Percentiles rank a stretch among this genome's conserved stretches.
Conservation (phyloP, 1,140 invertebrate genomes). For the Platorchestia sp. region DNA sequence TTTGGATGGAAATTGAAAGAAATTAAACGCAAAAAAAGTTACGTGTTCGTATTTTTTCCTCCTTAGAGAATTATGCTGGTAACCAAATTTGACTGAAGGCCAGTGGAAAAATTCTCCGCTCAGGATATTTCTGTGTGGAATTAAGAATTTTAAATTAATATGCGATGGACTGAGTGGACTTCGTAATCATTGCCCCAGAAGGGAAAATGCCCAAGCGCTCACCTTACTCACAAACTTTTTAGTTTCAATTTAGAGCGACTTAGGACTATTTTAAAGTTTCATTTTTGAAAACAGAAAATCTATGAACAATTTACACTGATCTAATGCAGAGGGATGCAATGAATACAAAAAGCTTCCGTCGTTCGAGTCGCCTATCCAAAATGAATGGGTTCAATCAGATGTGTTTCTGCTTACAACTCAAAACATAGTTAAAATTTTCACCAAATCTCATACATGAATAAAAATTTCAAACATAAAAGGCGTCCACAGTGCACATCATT, state of each 20-base stretch:
- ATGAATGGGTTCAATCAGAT: background rate
- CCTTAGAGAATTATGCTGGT: background rate
- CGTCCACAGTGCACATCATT: background rate
- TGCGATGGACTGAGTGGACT: background rate
- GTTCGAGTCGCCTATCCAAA: background rate
- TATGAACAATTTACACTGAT: background rate
- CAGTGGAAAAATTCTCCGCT: background rate
- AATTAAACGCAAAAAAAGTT: background rate
- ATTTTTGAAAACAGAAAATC: background rate
- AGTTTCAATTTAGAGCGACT: background rate
- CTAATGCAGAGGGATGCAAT: background rate
- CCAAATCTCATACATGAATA: background rate
- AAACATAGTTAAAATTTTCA: background rate
- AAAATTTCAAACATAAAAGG: background rate
- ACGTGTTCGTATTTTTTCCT: background rate
- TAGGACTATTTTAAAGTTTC: background rate
- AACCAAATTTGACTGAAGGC: background rate
- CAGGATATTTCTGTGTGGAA: background rate
- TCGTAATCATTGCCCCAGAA: background rate
- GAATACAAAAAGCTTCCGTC: background rate
- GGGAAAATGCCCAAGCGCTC: background rate
- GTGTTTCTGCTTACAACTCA: background rate
- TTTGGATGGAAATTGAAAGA: background rate
- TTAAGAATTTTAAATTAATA: background rate
- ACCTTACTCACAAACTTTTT: background rate